Percentiles rank a stretch among this genome's conserved stretches.
These are phyloP conservation scores for Amblyteles armatorius DNA, from an alignment of 2,888 invertebrate genomes.

Conservation along the genomic window DNA sequence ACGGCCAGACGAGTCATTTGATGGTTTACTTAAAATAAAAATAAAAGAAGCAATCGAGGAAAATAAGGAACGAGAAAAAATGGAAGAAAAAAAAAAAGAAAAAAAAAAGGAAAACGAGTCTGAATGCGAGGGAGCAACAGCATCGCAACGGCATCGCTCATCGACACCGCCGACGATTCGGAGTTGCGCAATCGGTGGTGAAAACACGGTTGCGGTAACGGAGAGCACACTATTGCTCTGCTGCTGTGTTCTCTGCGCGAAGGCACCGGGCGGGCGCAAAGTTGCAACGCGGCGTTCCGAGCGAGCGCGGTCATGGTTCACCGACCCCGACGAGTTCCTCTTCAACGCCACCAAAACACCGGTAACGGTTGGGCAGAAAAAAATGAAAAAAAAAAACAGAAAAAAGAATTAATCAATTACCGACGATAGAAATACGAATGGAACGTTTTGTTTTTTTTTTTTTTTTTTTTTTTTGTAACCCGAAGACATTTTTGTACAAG, in stretches of 20 bases:
- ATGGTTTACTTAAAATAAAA: background rate
- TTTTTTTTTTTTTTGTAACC: background rate
- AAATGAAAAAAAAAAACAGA: background rate
- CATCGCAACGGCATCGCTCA: background rate
- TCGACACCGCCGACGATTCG: conserved; percentile 16
- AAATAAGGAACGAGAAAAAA: background rate
- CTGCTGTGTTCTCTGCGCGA: conserved; percentile 7
- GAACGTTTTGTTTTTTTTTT: background rate
- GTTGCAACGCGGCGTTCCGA: conserved; percentile 73
- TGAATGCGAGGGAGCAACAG: background rate
- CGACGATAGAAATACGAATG: background rate
- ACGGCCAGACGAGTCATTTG: background rate
- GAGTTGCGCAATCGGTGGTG: conserved; percentile 73
- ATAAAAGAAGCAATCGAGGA: background rate
- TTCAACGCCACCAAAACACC: conserved; percentile 9
- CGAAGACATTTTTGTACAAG: background rate
- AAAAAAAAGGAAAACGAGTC: background rate
- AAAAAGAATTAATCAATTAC: background rate
- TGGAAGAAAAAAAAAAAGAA: background rate
- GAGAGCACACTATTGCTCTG: conserved; percentile 10
- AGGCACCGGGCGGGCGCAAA: conserved; percentile 62
- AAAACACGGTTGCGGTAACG: conserved; percentile 19
- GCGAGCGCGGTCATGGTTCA: conserved; percentile 80
- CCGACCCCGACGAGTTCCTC: conserved; percentile 74
- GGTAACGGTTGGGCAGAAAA: background rate